Base-by-base conservation (phyloP, 2,113 vertebrate species). In the Bucco capensis region DNA sequence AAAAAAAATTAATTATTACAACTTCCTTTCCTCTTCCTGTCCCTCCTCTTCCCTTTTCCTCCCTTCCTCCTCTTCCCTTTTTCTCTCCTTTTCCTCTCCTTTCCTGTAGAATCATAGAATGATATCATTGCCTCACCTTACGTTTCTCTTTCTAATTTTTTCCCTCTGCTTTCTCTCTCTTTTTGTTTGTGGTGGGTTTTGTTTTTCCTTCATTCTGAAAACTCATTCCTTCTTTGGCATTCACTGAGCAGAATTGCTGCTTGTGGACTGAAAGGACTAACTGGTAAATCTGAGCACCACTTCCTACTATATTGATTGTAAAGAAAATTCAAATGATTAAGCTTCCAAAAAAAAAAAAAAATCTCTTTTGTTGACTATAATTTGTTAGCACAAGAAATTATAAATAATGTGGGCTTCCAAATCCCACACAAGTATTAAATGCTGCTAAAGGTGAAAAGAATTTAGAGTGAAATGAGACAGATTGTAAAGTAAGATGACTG, bases 381-480 rank as follows among this genome's bases (percentile, higher is more conserved):
- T 93, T 94, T 96, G 46, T 71, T 93, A 89, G 30, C 21, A 95
- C 74, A 95, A 93, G 89, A 88, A 90, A 83, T 83, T 73, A 75
- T 78, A 85, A 95, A 94, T 88, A 90, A 72, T 37, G 1, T 35
- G 72, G 91, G 40, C 30, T 58, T 31, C 53, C 37, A 67, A 87
- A 89, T 94, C 27, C 60, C 86, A 19, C 24, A 82, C 25, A 95
- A 83, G n/a, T 76, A 84, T 61, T 86, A 86, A 94, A 94, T 65
- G 38, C 11, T 54, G 91, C 9, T 88, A 56, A 91, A 94, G 61
- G 37, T 38, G 86, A 91, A 67, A 62, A 18, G 33, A 35, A 70
- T 75, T 89, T 83, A 94, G 44, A 69, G 54, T 81, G 70, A 95
- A 92, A 88, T n/a, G n/a, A n/a, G 40, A 77, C 77, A 83, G 33